These are phyloP conservation scores for Mesitornis unicolor DNA, from an alignment of 2,113 vertebrate species.

Conservation along the genomic window DNA sequence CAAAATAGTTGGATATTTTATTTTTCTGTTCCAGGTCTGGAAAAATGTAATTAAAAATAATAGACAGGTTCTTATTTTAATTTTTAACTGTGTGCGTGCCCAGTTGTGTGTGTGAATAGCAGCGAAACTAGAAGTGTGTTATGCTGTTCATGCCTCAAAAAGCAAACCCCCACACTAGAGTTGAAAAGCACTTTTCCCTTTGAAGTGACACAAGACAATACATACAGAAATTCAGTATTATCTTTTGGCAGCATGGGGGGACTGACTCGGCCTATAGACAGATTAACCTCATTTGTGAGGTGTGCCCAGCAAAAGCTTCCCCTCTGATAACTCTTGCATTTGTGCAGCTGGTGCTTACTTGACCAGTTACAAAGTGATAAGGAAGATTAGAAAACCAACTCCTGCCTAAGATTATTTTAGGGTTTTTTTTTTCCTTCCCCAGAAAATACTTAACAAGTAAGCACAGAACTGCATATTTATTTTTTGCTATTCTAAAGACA, in stretches of 20 bases:
- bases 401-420: background rate
- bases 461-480: background rate
- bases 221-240: fast-evolving
- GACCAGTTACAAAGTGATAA: background rate
- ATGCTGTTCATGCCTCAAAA: background rate
- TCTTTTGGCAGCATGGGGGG: background rate
- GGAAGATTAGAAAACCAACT: background rate
- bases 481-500: background rate
- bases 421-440: background rate
- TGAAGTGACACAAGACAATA: background rate
- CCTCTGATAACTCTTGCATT: background rate
- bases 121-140: background rate
- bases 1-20: background rate
- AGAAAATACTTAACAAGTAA: background rate
- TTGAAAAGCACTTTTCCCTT: background rate
- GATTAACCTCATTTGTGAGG: background rate
- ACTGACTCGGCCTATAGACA: background rate
- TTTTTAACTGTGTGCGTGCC: background rate
- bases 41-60: conserved; percentile 25
- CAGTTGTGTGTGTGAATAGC: background rate
- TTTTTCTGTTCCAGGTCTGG: background rate
- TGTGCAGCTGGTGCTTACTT: background rate
- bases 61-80: background rate
- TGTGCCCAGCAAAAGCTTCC: background rate
- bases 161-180: background rate